Percentiles rank a stretch among this genome's conserved stretches.
These are phyloP conservation scores for Netelia inedita DNA, from an alignment of 2,888 invertebrate genomes.

Conservation along the genomic window DNA sequence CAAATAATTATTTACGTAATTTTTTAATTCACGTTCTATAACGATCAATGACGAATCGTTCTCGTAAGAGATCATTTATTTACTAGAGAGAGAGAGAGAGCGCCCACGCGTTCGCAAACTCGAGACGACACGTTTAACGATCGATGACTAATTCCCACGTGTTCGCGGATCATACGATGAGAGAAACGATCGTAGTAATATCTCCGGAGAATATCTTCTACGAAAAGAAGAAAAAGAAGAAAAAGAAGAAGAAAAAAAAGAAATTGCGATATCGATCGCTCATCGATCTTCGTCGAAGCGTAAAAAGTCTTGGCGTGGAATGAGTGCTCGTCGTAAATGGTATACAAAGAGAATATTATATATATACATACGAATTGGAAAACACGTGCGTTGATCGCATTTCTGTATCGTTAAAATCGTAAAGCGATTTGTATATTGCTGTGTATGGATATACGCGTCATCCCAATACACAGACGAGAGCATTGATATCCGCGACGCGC, in stretches of 20 bases:
- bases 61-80: background rate
- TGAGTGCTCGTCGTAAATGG: conserved; percentile 36
- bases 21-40: background rate
- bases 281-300: conserved; percentile 58
- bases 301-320: conserved; percentile 30
- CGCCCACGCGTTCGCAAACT: conserved; percentile 18
- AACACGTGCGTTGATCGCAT: no score
- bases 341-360: conserved; percentile 3
- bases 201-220: background rate
- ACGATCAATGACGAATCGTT: background rate
- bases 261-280: conserved; percentile 36
- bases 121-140: conserved; percentile 9
- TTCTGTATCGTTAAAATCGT: no score
- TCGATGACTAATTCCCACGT: conserved; percentile 32
- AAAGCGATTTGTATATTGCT: no score
- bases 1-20: background rate
- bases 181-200: conserved; percentile 29
- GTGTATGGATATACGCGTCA: no score
- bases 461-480: background rate
- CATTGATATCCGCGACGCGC: conserved; percentile 41
- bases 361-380: background rate
- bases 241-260: conserved; percentile 8
- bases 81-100: background rate
- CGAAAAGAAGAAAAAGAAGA: conserved; percentile 12
- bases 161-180: background rate